Base-by-base conservation (phyloP, 2,113 vertebrate genomes). In the Elachura formosa region DNA sequence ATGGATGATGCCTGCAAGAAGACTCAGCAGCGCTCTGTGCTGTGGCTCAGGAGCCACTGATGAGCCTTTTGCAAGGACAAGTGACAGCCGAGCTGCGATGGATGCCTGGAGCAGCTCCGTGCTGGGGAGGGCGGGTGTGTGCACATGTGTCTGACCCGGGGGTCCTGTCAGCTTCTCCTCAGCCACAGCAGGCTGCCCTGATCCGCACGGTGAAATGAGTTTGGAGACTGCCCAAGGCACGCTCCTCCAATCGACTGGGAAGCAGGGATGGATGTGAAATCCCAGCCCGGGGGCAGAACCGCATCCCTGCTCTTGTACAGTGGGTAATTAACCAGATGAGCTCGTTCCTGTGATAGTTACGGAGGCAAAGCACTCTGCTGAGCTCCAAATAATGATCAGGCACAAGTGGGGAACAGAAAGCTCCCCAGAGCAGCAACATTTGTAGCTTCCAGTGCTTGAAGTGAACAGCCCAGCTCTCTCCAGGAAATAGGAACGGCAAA, bases 241-340 rank as follows among this genome's bases (percentile, higher is more conserved):
- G 6, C 62, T 88, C 69, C 75, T 15, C 43, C 76, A 34, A n/a
- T 34, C 8, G 74, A 78, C 92, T n/a, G 67, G 43, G 64, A 49
- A 71, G 75, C 5, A 84, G 87, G 73, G 54, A 77, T 45, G 73
- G 90, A 33, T 81, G 75, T 77, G 84, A 93, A 87, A 91, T 78
- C 87, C 84, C 40, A 46, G 41, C 84, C 92, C 11, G 22, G 84
- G 76, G 90, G 71, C 36, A 89, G 84, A 81, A 58, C 49, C 66
- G 62, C 69, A 81, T 62, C 84, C 84, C 55, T 81, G 90, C 87
- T 74, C 90, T 58, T 29, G 51, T 81, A 41, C 54, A 54, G 40
- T 52, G 84, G 68, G 28, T 89, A 76, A 95, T 95, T 93, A 93
- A 91, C 59, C 61, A 58, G 55, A 80, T 69, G 51, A 90, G 68